Evolutionary conservation across 2,888 invertebrate genomes (phyloP).

Genomic region (Noctua janthe): DNA sequence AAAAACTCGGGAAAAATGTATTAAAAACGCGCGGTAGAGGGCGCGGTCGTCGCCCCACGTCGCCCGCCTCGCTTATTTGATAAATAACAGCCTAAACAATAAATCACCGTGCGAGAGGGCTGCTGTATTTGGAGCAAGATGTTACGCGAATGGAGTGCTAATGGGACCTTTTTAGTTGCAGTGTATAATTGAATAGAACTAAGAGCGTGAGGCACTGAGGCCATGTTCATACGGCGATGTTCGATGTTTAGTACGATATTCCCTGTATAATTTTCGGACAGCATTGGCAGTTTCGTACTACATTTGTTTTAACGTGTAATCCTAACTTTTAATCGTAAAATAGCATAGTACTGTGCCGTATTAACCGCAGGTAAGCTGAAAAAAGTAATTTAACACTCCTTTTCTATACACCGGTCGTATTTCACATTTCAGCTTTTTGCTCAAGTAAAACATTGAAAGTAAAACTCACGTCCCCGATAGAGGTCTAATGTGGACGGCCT

Average conservation of each 20-base stretch:
- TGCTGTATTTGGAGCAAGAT: conserved; percentile 30
- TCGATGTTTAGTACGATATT: neutral
- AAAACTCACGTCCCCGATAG: neutral
- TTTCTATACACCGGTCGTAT: neutral
- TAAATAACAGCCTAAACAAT: conserved; percentile 82
- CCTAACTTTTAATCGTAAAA: neutral
- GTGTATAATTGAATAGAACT: neutral
- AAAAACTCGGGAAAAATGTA: conserved; percentile 80
- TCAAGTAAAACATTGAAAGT: neutral
- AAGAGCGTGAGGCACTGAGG: neutral
- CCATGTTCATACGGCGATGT: neutral
- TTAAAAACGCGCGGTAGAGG: conserved; percentile 73
- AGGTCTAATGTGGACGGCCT: neutral
- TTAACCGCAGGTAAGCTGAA: neutral
- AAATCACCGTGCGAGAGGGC: conserved; percentile 76
- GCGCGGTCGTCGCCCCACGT: conserved; percentile 71
- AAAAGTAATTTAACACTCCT: too few species aligned
- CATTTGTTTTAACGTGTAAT: neutral
- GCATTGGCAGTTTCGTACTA: neutral
- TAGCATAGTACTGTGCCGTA: neutral
- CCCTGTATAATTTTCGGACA: neutral
- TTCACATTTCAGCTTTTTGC: neutral
- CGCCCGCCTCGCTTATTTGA: conserved; percentile 79
- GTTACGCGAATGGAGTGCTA: conserved; percentile 39
- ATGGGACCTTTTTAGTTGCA: neutral